A percentile compares a stretch with the other conserved stretches of the same genome.
Evolutionary conservation across 2,888 invertebrate species (phyloP).

Genomic region (Noctuana brunneofusca): DNA sequence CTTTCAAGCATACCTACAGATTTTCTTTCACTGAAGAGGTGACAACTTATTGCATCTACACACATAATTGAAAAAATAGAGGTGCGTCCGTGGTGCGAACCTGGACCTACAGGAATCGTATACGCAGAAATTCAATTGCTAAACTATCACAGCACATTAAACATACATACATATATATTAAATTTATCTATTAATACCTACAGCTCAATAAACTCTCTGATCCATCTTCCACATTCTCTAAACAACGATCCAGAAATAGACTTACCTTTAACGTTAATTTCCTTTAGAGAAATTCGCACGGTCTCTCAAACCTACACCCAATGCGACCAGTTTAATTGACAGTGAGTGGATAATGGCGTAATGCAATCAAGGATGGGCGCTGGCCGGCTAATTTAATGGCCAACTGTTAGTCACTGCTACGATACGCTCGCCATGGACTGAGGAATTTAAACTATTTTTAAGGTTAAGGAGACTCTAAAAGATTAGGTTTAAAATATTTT

Average conservation of each 20-base stretch:
- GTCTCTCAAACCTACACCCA: slow-evolving; percentile 2
- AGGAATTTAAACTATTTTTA: not conserved
- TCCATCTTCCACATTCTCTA: not conserved
- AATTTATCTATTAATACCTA: no score
- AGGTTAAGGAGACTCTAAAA: no score
- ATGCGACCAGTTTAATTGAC: slow-evolving; percentile 48
- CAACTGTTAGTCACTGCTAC: slow-evolving; percentile 22
- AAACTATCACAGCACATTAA: no score
- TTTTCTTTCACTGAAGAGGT: no score
- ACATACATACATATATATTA: no score
- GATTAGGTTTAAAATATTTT: no score
- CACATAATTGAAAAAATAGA: no score
- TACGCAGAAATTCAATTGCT: no score
- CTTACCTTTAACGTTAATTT: not conserved
- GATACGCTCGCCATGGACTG: not conserved
- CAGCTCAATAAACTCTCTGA: not conserved
- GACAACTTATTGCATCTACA: no score
- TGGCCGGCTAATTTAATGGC: slow-evolving; percentile 28
- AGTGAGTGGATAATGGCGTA: slow-evolving; percentile 61
- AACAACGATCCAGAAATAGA: not conserved
- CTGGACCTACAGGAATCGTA: no score
- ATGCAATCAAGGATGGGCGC: slow-evolving; percentile 39
- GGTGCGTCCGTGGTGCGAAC: no score
- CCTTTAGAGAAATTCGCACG: slow-evolving; percentile 6
- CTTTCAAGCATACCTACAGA: no score